phyloP scores from a whole-genome alignment of 2,888 invertebrate genomes.

The Dinocampus coccinellae region DNA sequence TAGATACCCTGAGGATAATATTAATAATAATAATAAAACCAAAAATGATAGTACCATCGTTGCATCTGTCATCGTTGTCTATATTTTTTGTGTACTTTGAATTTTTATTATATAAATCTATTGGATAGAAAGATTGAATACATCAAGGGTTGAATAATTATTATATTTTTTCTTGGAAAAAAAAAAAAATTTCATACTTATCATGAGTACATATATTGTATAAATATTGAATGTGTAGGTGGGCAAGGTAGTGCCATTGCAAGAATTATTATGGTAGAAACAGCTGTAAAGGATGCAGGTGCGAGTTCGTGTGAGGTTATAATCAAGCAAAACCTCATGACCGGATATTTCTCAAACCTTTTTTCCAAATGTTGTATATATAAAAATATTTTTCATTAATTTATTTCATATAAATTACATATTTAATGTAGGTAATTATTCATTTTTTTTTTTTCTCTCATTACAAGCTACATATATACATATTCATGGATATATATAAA shows the following conservation, averaged over 20 bases:
- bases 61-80: slow-evolving; percentile 11
- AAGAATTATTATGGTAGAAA: slow-evolving; percentile 59
- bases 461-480: background rate
- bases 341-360: slow-evolving; percentile 52
- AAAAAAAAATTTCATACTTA: too few species aligned
- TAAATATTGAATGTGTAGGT: slow-evolving; percentile 21
- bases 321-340: slow-evolving; percentile 35
- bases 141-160: background rate
- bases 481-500: background rate
- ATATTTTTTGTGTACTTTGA: background rate
- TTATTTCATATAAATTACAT: background rate
- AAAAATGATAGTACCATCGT: slow-evolving; percentile 45
- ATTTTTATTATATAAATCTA: background rate
- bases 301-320: slow-evolving; percentile 57
- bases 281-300: slow-evolving; percentile 69
- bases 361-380: slow-evolving; percentile 4
- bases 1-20: slow-evolving; percentile 23
- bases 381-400: background rate
- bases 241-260: slow-evolving; percentile 38
- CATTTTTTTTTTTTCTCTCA: slow-evolving; percentile 11
- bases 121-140: background rate
- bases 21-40: slow-evolving; percentile 39
- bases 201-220: background rate
- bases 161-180: too few species aligned
- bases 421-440: slow-evolving; percentile 26